A percentile compares a stretch with the other conserved stretches of the same genome.
Conservation (phyloP, 2,113 vertebrate genomes). For the Percopsis transmontana region DNA sequence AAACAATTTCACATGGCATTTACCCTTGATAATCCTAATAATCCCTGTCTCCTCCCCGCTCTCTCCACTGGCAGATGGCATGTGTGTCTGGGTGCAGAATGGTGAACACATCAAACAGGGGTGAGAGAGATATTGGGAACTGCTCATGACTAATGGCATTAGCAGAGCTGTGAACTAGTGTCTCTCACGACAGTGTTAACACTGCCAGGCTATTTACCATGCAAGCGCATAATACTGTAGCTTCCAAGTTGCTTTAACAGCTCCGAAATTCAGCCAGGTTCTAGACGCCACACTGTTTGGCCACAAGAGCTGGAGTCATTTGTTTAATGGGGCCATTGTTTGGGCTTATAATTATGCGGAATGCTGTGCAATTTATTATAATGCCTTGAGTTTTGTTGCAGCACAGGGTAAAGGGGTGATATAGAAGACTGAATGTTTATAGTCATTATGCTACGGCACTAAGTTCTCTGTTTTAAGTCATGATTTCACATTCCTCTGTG, state of each 20-base stretch:
- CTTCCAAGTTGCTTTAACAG: background rate
- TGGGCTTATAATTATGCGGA: background rate
- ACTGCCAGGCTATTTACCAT: slow-evolving; percentile 20
- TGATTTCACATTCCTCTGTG: slow-evolving; percentile 2
- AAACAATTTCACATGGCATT: slow-evolving; percentile 29
- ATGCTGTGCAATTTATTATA: background rate
- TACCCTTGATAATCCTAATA: background rate
- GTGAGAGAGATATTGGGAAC: background rate
- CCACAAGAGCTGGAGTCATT: background rate
- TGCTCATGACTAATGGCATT: background rate
- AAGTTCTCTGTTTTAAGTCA: slow-evolving; percentile 4
- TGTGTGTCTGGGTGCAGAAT: background rate
- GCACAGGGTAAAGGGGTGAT: background rate
- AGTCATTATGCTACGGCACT: too few relatives aligned
- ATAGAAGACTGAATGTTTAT: background rate
- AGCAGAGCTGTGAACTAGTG: background rate
- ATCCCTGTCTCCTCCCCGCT: background rate
- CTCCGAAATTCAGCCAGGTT: background rate
- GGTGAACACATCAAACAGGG: slow-evolving; percentile 6
- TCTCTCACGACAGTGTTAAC: slow-evolving; percentile 15
- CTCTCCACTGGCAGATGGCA: slow-evolving; percentile 12
- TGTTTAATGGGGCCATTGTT: background rate
- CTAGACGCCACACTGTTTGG: background rate
- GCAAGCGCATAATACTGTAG: background rate
- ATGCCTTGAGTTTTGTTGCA: background rate